Evolutionary conservation across 2,113 vertebrate species (phyloP).

Genomic region (Sinocyclocheilus anophthalmus): DNA sequence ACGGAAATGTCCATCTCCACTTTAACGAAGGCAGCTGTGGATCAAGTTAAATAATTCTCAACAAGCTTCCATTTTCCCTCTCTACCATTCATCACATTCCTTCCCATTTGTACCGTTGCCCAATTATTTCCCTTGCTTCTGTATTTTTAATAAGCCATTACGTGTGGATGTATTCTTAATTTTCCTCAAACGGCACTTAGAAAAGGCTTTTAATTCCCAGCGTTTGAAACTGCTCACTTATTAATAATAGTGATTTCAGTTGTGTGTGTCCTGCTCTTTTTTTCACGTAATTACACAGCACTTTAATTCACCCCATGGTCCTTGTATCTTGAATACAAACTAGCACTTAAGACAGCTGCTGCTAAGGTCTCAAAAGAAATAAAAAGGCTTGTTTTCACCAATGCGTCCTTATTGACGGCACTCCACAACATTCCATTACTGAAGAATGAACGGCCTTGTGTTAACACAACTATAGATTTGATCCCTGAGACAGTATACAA

Average conservation of each 20-base stretch:
- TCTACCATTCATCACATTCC: slow-evolving; percentile 11
- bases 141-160: slow-evolving; percentile 43
- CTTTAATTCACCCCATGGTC: slow-evolving; percentile 33
- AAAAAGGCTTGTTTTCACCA: background rate
- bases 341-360: background rate
- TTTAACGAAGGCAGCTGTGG: slow-evolving; percentile 31
- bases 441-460: background rate
- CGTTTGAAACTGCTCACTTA: slow-evolving; percentile 22
- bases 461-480: background rate
- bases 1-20: slow-evolving; percentile 40
- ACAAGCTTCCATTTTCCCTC: background rate
- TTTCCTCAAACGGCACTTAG: slow-evolving; percentile 39
- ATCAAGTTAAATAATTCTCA: slow-evolving; percentile 24
- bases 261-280: background rate
- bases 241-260: slow-evolving; percentile 28
- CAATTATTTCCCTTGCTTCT: slow-evolving; percentile 44
- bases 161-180: background rate
- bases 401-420: background rate
- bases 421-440: slow-evolving; percentile 8
- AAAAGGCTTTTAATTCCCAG: slow-evolving; percentile 35
- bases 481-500: background rate
- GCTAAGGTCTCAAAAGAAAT: slow-evolving; percentile 28
- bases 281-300: slow-evolving; percentile 21
- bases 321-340: slow-evolving; percentile 6
- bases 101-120: slow-evolving; percentile 14